Evolutionary conservation across 2,888 invertebrate genomes (phyloP).

Genomic region (Tricholauxania praeusta): DNA sequence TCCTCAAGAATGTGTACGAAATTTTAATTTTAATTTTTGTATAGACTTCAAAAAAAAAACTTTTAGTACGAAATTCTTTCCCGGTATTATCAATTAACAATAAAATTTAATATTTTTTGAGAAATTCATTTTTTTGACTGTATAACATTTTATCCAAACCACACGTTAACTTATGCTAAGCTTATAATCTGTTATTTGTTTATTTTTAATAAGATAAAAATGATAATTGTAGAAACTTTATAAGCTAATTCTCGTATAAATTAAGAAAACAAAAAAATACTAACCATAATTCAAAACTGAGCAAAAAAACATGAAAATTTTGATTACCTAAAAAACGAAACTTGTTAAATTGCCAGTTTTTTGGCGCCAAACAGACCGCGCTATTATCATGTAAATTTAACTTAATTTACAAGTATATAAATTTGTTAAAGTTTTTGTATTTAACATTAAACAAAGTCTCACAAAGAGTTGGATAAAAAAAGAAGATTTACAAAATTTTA

Average conservation of each 20-base stretch:
- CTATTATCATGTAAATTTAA: conserved; percentile 2
- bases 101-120: no score
- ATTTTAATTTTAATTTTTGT: no score
- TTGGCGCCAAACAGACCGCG: conserved; percentile 9
- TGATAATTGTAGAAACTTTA: not conserved
- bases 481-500: no score
- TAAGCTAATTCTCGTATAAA: not conserved
- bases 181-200: no score
- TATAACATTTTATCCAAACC: no score
- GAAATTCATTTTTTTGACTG: no score
- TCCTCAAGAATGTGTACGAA: no score
- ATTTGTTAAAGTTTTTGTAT: not conserved
- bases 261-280: not conserved
- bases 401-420: not conserved
- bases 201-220: no score
- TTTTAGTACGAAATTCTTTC: no score
- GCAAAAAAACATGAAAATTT: not conserved
- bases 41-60: no score
- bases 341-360: not conserved
- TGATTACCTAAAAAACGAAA: not conserved
- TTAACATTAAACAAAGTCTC: not conserved
- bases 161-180: no score
- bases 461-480: not conserved
- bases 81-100: no score
- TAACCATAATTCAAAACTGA: not conserved